Conservation (phyloP, 1,140 invertebrate species). For the Neodiprion fabricii region DNA sequence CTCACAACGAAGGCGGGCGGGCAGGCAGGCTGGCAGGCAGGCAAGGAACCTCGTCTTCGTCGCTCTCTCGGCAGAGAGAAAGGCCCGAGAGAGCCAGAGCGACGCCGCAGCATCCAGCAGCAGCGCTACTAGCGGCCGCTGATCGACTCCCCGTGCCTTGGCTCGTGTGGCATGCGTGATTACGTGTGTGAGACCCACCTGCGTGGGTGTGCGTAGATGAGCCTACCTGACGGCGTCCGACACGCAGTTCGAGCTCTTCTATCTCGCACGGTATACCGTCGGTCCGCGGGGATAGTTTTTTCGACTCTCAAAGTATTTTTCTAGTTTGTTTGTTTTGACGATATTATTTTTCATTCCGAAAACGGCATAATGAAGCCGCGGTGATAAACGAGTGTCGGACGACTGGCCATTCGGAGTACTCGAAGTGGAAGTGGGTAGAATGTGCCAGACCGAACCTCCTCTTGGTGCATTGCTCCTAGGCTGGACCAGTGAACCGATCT, state of each 20-base stretch:
- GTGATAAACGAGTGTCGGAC: neutral
- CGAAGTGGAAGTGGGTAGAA: constrained; percentile 1
- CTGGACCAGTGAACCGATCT: constrained; percentile 1
- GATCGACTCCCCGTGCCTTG: constrained; percentile 45
- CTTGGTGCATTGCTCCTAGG: constrained; percentile 4
- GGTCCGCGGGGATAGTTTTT: neutral
- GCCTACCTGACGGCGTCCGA: constrained; percentile 61
- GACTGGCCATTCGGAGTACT: neutral
- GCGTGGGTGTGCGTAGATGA: constrained; percentile 50
- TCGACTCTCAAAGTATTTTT: neutral
- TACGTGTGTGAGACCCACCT: constrained; percentile 30
- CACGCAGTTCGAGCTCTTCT: constrained; percentile 47
- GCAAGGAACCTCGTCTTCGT: neutral
- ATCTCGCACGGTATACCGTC: neutral
- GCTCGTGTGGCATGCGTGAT: constrained; percentile 29
- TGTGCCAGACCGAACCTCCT: neutral
- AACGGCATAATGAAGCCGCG: neutral
- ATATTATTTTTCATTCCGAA: neutral
- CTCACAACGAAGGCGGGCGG: neutral
- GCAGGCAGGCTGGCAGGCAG: neutral
- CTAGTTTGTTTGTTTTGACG: too few relatives aligned
- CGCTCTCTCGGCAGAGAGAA: constrained; percentile 16
- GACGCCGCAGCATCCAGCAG: constrained; percentile 58
- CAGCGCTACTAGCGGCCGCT: constrained; percentile 61
- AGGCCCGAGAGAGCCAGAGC: constrained; percentile 9